Evolutionary conservation across 2,797 vertebrate species (phyloP).

Genomic region (Epinephelus malabaricus): DNA sequence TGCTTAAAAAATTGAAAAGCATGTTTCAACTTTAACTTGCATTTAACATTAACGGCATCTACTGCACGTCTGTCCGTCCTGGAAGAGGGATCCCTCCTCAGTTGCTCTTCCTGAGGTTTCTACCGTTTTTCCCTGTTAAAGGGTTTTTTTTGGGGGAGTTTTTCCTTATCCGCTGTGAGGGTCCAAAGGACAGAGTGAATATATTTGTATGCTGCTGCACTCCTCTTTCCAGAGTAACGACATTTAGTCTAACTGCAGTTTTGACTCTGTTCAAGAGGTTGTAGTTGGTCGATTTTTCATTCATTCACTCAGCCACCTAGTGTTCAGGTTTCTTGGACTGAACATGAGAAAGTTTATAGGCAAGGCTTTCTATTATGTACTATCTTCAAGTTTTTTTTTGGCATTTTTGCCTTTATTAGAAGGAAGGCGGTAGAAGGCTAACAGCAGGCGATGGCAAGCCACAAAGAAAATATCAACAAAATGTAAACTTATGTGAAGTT

Average conservation of each 20-base stretch:
- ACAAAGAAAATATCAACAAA: background rate
- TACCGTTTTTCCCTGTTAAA: too few relatives aligned
- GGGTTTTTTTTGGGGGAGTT: too few relatives aligned
- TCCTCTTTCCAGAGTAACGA: constrained; percentile 14
- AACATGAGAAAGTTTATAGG: background rate
- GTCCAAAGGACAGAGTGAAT: too few relatives aligned
- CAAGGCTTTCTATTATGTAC: background rate
- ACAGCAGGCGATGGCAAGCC: background rate
- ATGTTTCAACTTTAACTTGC: too few relatives aligned
- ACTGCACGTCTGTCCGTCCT: too few relatives aligned
- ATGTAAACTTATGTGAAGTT: background rate
- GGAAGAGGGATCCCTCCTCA: too few relatives aligned
- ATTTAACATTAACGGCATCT: too few relatives aligned
- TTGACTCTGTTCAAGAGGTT: constrained; percentile 26
- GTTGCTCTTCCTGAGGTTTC: too few relatives aligned
- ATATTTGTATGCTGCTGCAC: background rate
- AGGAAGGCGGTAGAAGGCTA: background rate
- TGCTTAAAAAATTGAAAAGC: too few relatives aligned
- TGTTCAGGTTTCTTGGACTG: background rate
- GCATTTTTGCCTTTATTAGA: background rate
- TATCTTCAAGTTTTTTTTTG: background rate
- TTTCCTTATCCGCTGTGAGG: too few relatives aligned
- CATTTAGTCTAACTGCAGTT: constrained; percentile 35
- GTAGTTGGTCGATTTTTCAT: constrained; percentile 25
- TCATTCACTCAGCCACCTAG: constrained; percentile 14